Evolutionary conservation across 2,113 vertebrate species (phyloP).

Genomic region (Lepisosteus oculatus): DNA sequence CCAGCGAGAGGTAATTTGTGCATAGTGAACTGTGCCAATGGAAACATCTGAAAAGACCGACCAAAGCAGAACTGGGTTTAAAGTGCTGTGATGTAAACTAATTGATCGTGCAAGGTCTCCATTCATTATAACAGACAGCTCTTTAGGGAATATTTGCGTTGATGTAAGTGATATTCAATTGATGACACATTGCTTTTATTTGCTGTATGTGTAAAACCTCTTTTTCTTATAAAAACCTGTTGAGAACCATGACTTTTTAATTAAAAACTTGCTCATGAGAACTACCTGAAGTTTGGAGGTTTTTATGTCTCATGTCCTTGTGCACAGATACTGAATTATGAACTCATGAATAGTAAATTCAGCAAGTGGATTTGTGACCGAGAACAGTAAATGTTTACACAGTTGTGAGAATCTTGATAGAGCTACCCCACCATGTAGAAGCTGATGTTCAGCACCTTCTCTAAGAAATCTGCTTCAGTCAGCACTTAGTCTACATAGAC

Average conservation of each 20-base stretch:
- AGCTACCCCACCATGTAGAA: too few species aligned
- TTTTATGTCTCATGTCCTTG: slow-evolving; percentile 5
- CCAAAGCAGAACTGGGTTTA: slow-evolving; percentile 34
- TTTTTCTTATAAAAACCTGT: slow-evolving; percentile 2
- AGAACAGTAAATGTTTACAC: slow-evolving; percentile 25
- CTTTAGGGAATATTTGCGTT: slow-evolving; percentile 25
- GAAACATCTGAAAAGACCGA: slow-evolving; percentile 42
- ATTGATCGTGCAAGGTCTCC: slow-evolving; percentile 15
- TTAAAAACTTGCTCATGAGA: slow-evolving; percentile 32
- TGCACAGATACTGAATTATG: slow-evolving; percentile 31
- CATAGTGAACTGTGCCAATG: slow-evolving; percentile 40
- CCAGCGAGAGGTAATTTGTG: slow-evolving; percentile 42
- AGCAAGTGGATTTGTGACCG: slow-evolving; percentile 13
- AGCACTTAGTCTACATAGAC: too few species aligned
- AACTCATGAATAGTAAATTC: slow-evolving; percentile 32
- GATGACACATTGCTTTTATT: slow-evolving; percentile 37
- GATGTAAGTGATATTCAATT: slow-evolving; percentile 37
- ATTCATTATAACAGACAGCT: slow-evolving; percentile 18
- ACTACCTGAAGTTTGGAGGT: neutral
- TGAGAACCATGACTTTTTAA: slow-evolving; percentile 28
- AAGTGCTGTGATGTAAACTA: slow-evolving; percentile 21
- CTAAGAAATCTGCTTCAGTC: too few species aligned
- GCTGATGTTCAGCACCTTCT: too few species aligned
- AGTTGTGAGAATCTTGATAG: too few species aligned
- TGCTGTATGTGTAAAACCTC: slow-evolving; percentile 10